Percentiles rank a stretch among this genome's conserved stretches.
Conservation (phyloP, 2,888 invertebrate species). For the Hartigia nigra region DNA sequence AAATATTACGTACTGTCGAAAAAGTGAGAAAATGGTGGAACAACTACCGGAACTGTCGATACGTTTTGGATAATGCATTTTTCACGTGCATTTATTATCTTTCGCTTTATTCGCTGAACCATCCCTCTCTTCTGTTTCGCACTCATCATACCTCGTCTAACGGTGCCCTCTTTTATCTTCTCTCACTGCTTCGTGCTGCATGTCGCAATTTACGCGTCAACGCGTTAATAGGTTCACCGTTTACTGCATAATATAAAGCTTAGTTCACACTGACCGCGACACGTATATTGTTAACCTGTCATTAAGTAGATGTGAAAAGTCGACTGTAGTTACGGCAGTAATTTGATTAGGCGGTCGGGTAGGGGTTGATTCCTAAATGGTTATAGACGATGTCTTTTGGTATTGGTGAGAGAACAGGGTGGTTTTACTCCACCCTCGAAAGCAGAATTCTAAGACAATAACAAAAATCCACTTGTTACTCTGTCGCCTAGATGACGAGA, state of each 20-base stretch:
- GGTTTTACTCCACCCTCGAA: not conserved
- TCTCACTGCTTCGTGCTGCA: not conserved
- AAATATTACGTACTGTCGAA: not conserved
- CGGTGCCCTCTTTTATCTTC: not conserved
- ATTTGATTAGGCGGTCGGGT: not conserved
- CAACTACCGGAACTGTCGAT: not conserved
- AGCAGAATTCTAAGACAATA: slow-evolving; percentile 31
- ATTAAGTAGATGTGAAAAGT: not conserved
- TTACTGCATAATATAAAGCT: not conserved
- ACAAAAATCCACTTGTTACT: slow-evolving; percentile 55
- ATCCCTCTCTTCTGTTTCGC: not conserved
- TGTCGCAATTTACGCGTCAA: not conserved
- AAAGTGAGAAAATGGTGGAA: not conserved
- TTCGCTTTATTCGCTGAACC: not conserved
- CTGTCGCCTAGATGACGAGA: slow-evolving; percentile 23
- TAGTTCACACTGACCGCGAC: not conserved
- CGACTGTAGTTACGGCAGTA: not conserved
- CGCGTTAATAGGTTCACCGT: not conserved
- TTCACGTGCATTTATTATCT: not conserved
- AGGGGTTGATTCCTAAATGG: not conserved
- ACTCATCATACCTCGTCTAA: not conserved
- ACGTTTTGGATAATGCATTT: not conserved
- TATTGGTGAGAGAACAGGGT: not conserved
- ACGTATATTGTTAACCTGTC: not conserved
- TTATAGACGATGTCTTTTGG: not conserved